A percentile compares a stretch with the other conserved stretches of the same genome.
These are phyloP conservation scores for Magallana gigas DNA, from an alignment of 1,140 invertebrate species.

Conservation along the genomic window DNA sequence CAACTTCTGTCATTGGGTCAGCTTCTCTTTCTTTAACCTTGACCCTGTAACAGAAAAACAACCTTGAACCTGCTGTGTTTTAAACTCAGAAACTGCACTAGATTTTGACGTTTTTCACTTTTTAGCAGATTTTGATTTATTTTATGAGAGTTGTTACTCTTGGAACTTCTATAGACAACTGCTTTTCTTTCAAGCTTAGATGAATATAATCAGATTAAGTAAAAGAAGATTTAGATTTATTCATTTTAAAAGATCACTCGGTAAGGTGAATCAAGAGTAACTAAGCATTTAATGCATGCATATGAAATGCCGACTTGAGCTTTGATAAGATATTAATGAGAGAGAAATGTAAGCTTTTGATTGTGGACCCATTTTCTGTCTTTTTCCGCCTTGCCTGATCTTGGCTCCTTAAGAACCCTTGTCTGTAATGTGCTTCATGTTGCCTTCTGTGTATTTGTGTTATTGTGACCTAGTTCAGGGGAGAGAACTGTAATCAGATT, in stretches of 20 bases:
- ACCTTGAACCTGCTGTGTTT: constrained; percentile 21
- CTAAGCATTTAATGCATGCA: too few relatives aligned
- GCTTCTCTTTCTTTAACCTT: constrained; percentile 32
- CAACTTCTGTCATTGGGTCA: constrained; percentile 38
- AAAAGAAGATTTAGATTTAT: too few relatives aligned
- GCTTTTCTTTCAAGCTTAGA: too few relatives aligned
- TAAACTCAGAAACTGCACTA: constrained; percentile 17
- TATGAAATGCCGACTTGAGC: too few relatives aligned
- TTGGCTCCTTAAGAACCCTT: neutral
- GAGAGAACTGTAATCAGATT: neutral
- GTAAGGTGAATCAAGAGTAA: too few relatives aligned
- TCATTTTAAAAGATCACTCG: too few relatives aligned
- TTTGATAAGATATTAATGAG: too few relatives aligned
- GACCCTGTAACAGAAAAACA: constrained; percentile 22
- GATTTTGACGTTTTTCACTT: constrained; percentile 21
- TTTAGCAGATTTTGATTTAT: neutral
- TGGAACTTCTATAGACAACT: too few relatives aligned
- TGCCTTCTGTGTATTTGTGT: constrained; percentile 7
- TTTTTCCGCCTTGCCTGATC: neutral
- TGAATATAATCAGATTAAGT: too few relatives aligned
- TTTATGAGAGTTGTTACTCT: neutral
- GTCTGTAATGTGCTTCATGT: neutral
- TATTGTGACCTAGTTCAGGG: neutral
- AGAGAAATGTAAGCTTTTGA: too few relatives aligned
- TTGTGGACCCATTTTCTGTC: neutral